Base-by-base conservation (phyloP, 2,797 vertebrate genomes). In the Phalloptychus januarius region DNA sequence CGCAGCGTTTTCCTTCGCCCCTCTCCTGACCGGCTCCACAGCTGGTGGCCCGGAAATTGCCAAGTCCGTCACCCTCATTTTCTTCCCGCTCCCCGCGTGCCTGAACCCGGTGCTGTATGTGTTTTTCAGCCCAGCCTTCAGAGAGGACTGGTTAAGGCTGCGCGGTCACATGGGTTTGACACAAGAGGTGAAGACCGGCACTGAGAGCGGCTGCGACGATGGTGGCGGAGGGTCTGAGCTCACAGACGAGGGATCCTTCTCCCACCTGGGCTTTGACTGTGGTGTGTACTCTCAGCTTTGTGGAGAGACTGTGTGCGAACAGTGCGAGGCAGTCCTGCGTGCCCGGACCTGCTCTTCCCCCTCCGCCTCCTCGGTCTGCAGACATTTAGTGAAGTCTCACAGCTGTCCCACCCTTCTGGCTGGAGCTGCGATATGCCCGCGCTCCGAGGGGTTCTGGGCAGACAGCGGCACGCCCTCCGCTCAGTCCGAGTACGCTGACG, bases 81-180 rank as follows among this genome's bases (percentile, higher is more conserved):
- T 99, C 92, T 99, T 99, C 90, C 98, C 98, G 0, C 84, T 99
- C 69, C 97, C 98, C 0, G 97, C 98, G 20, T 99, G 98, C 93
- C 94, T 99, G 88, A 99, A 98, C 89, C 97, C 98, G 0, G 97
- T 98, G 75, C 95, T 99, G 48, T 99, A 99, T 0, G 96, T 99
- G 0, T 98, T 99, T 94, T 99, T 99, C 95, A 99, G 98, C 92
- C 97, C 98, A 0, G 96, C 96, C 88, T 99, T 99, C 95, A 96
- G 97, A 88, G 97, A 99, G 89, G 98, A 99, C 96, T 99, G 98
- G 98, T 95, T 96, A 85, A 74, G 94, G 70, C 93, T 99, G 13
- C 92, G 95, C 31, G 94, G 93, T 36, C 93, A 84, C 0, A 71
- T 65, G 65, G 92, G 0, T 85, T 91, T 0, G 89, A 90, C 91